Base-by-base conservation (phyloP, 2,797 vertebrate genomes). In the Ispidina picta region DNA sequence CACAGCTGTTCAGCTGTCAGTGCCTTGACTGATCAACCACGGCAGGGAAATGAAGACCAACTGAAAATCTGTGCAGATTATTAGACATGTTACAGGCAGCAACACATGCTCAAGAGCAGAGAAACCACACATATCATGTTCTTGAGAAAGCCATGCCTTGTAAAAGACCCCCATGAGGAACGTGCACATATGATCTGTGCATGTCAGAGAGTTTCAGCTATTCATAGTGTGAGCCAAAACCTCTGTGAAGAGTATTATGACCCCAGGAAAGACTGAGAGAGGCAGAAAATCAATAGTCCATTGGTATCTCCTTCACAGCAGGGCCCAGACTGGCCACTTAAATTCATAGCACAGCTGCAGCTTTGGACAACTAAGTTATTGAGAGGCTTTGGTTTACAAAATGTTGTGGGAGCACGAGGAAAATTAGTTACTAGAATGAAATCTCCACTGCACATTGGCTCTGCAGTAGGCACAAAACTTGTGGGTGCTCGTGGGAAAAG, bases 21-120 rank as follows among this genome's bases (percentile, higher is more conserved):
- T 56, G 66, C 62, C 73, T 72, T 92, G 76, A 93, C 55, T 78
- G 63, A 91, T 89, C 87, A 87, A 77, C 29, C 13, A 69, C 80
- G 88, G 72, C 66, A 91, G 92, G 54, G 44, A 85, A 92, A 64
- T 72, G 48, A 89, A 83, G 73, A 91, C 48, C 76, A 81, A 70
- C 25, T 70, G 55, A 63, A 89, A 89, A 72, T 56, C 80, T 73
- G 80, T 72, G 52, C 51, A 75, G 70, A 49, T 66, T 82, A 93
- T 70, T 70, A 63, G 88, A 33, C 20, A 62, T 28, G 35, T 41
- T 92, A 79, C 1, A 66, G 59, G 66, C 73, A 88, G 77, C 8
- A 81, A n/a, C 28, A 55, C 55, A 25, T 55, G 35, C 35, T 88
- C 41, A 88, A 89, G 60, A 81, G 25, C 35, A 75, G 73, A 52